phyloP scores from a whole-genome alignment of 2,888 invertebrate genomes.

The Drosophila pseudotalamancana region DNA sequence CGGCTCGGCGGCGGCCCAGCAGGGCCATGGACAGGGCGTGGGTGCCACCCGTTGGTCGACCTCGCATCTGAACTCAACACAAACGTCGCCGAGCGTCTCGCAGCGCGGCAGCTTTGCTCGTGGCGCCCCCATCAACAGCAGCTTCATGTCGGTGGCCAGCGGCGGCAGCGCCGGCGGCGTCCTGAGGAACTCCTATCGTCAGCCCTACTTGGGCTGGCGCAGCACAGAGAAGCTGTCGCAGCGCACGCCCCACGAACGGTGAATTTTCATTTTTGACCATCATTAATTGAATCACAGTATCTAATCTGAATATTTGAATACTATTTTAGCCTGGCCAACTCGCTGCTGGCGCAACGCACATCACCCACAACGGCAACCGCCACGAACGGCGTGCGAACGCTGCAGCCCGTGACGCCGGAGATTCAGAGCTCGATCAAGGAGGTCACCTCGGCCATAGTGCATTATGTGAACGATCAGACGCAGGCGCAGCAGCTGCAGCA shows the following conservation, averaged over 20 bases:
- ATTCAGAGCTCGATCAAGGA: constrained; percentile 95
- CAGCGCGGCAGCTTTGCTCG: constrained; percentile 90
- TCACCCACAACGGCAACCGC: constrained; percentile 54
- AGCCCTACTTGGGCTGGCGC: constrained; percentile 96
- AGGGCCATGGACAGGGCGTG: constrained; percentile 29
- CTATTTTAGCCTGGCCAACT: constrained; percentile 87
- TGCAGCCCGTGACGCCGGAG: constrained; percentile 85
- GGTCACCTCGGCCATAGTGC: constrained; percentile 96
- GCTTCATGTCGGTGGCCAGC: constrained; percentile 87
- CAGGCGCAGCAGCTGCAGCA: constrained; percentile 81
- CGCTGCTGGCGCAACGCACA: constrained; percentile 85
- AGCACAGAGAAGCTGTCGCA: constrained; percentile 92
- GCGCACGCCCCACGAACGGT: constrained; percentile 93
- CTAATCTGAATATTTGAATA: not conserved
- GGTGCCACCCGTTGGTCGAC: constrained; percentile 88
- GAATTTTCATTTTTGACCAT: constrained; percentile 20
- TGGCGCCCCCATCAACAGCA: constrained; percentile 84
- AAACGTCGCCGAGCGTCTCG: constrained; percentile 90
- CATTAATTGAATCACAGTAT: not conserved
- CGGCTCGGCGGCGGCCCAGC: constrained; percentile 25
- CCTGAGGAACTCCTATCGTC: constrained; percentile 88
- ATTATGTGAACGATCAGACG: constrained; percentile 92
- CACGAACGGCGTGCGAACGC: constrained; percentile 49
- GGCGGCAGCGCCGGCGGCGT: constrained; percentile 86
- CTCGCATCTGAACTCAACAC: constrained; percentile 89